Percentiles rank a stretch among this genome's conserved stretches.
phyloP scores from a whole-genome alignment of 2,888 invertebrate genomes.

The Dascillus cervinus region DNA sequence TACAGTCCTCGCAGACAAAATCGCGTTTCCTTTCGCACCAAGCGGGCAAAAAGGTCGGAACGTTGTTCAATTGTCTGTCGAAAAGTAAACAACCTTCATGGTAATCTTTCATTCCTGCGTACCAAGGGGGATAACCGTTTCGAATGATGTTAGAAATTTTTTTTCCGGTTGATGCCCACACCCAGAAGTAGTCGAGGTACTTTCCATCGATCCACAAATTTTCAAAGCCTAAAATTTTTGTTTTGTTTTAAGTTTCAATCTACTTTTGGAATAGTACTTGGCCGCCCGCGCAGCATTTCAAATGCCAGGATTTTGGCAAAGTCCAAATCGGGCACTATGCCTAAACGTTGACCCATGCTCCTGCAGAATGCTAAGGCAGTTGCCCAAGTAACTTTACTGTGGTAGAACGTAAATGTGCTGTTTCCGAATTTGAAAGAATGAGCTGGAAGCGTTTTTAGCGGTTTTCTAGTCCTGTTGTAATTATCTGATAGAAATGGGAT shows the following conservation, averaged over 20 bases:
- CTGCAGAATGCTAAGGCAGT: constrained; percentile 5
- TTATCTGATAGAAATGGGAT: no score
- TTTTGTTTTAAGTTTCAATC: no score
- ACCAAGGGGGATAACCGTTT: constrained; percentile 5
- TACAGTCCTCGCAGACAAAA: constrained; percentile 6
- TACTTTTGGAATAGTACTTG: no score
- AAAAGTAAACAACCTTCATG: constrained; percentile 3
- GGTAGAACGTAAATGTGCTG: constrained; percentile 6
- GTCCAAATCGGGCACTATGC: constrained; percentile 1
- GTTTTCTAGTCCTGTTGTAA: constrained; percentile 1
- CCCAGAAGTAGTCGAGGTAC: background rate
- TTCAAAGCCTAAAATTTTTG: constrained; percentile 2
- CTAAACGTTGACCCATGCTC: constrained; percentile 4
- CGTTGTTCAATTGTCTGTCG: constrained; percentile 1
- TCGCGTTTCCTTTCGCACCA: constrained; percentile 2
- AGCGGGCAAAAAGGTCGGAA: background rate
- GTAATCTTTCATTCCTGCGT: background rate
- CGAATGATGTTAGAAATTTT: background rate
- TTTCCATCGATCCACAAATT: constrained; percentile 6
- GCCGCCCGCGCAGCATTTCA: constrained; percentile 3
- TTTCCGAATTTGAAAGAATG: background rate
- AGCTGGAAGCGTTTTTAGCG: constrained; percentile 2
- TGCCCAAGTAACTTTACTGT: constrained; percentile 3
- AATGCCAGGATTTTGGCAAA: background rate
- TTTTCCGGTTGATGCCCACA: constrained; percentile 3